Evolutionary conservation across 2,113 vertebrate species (phyloP), one percentile per base, ranked within the genome.

Genomic region (Alligator mississippiensis): DNA sequence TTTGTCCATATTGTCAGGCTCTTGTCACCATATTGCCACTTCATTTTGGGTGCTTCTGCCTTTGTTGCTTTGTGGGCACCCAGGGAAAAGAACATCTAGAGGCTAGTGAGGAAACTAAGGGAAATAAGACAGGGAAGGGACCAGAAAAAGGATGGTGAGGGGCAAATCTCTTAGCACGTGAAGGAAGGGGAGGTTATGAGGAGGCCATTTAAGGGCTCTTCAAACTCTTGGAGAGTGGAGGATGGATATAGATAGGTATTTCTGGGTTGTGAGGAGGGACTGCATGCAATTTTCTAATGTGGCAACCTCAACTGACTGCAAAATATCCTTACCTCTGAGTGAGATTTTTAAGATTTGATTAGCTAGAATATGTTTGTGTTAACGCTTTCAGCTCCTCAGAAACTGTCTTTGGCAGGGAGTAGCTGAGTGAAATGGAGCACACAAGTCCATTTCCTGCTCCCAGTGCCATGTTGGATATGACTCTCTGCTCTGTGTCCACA

Each of bases 401-500:
- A 5, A 8, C 38, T 38, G 38, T 38, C 38, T 38, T 38, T 38
- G 38, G 38, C 38, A 38, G 38, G 38, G 38, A 38, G 38, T 38
- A 38, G 38, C 38, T 38, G 38, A 24, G 21, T 47, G 21, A 72
- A 24, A 13, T 7, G 24, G 70, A 38, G 12, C 22, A 34, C 12
- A 2, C 30, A 24, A 3, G 38, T 38, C 38, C 38, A 38, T 38
- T 38, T 38, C 38, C 38, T 38, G 6, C 38, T 38, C 38, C 38
- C 38, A 38, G 38, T 38, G 38, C 38, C 38, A 38, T 38, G 1
- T 3, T 8, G 75, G 2, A 9, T 24, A 34, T 93, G 75, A 92
- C 34, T 16, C 30, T 5, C 30, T 5, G 3, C 74, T 66, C 21
- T 92, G 66, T 60, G 84, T 79, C 66, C 9, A 2, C 98, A 99